phyloP scores from a whole-genome alignment of 2,113 vertebrate species.

The Anoplopoma fimbria region DNA sequence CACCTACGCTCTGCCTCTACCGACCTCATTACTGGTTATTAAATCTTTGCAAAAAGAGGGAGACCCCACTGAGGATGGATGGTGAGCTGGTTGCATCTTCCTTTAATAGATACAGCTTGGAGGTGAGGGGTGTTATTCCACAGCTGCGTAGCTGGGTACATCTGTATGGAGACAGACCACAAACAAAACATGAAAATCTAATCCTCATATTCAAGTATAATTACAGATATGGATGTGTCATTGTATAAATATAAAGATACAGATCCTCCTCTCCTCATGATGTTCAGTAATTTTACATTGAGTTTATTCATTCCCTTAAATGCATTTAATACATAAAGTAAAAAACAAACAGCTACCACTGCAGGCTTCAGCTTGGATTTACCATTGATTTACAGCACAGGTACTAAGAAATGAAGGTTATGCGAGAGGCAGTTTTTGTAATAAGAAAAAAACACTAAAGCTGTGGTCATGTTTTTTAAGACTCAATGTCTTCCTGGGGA shows the following conservation, averaged over 20 bases:
- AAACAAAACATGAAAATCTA: neutral
- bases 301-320: neutral
- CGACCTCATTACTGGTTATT: neutral
- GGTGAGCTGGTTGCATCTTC: slow-evolving; percentile 1
- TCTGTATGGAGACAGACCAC: slow-evolving; percentile 14
- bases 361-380: neutral
- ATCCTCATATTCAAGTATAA: too few species aligned
- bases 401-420: slow-evolving; percentile 43
- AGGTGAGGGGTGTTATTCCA: neutral
- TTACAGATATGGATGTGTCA: neutral
- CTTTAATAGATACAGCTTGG: slow-evolving; percentile 1
- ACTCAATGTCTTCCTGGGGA: neutral
- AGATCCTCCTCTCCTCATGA: neutral
- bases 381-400: neutral
- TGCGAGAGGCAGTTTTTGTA: slow-evolving; percentile 18
- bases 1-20: neutral
- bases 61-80: neutral
- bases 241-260: neutral
- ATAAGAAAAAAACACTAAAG: slow-evolving; percentile 14
- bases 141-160: slow-evolving; percentile 12
- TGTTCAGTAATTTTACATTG: neutral
- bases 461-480: neutral
- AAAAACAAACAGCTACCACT: neutral
- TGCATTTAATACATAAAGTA: neutral
- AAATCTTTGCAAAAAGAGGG: neutral